Conservation (phyloP, 2,888 invertebrate genomes). For the Mesopsocus fuscifrons region DNA sequence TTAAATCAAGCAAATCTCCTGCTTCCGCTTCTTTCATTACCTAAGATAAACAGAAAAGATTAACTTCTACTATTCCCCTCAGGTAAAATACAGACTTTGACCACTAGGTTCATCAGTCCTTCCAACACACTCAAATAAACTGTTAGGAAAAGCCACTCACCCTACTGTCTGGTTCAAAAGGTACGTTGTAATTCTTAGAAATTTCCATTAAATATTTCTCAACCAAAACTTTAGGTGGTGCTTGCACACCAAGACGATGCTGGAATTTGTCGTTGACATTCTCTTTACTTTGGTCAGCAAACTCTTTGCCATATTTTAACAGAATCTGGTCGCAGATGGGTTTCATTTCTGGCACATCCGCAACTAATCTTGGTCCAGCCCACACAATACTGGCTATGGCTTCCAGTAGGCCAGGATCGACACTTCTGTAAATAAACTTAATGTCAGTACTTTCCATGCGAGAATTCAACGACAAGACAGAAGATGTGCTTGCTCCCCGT, state of each 20-base stretch:
- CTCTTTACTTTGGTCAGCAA: conserved; percentile 60
- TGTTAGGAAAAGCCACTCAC: conserved; percentile 18
- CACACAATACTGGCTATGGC: conserved; percentile 92
- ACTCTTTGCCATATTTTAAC: conserved; percentile 85
- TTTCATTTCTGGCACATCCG: conserved; percentile 56
- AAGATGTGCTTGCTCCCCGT: too few species aligned
- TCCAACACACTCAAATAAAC: too few species aligned
- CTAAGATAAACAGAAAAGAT: conserved; percentile 16
- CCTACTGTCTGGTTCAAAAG: conserved; percentile 88
- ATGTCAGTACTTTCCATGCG: too few species aligned
- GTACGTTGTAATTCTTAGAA: conserved; percentile 84
- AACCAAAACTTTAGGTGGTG: conserved; percentile 85
- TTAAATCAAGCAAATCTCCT: conserved; percentile 42
- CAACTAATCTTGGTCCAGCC: conserved; percentile 85
- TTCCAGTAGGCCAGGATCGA: conserved; percentile 91
- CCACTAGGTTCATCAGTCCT: too few species aligned
- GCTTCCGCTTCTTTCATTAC: conserved; percentile 57
- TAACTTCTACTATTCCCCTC: too few species aligned
- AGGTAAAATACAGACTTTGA: too few species aligned
- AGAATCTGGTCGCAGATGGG: conserved; percentile 75
- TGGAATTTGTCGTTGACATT: conserved; percentile 78
- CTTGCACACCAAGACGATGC: conserved; percentile 83
- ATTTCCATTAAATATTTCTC: conserved; percentile 93
- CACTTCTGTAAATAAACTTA: conserved; percentile 26
- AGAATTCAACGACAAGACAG: too few species aligned